A percentile compares a stretch with the other conserved stretches of the same genome.
These are phyloP conservation scores for Amniataba percoides DNA, from an alignment of 2,797 vertebrate species.

Conservation along the genomic window DNA sequence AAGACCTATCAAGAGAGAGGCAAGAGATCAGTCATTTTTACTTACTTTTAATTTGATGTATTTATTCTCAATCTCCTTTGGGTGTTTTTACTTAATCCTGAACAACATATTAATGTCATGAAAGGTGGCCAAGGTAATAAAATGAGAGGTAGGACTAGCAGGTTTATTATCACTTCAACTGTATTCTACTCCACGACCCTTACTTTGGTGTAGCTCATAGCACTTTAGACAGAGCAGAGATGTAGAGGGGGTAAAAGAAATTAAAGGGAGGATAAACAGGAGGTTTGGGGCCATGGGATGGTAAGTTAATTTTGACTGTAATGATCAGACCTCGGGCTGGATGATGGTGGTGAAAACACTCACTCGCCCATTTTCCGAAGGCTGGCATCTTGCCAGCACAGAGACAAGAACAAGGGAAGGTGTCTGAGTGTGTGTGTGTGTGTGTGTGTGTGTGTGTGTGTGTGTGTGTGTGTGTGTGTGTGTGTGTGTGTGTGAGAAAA, in stretches of 20 bases:
- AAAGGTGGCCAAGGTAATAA: conserved; percentile 52
- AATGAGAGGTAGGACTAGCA: conserved; percentile 27
- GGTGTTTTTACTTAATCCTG: conserved; percentile 41
- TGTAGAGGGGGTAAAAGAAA: conserved; percentile 34
- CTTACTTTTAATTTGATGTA: conserved; percentile 62
- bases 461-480: conserved; percentile 14
- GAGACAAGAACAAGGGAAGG: conserved; percentile 14
- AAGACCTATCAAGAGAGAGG: conserved; percentile 55
- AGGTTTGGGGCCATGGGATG: conserved; percentile 41
- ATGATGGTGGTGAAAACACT: conserved; percentile 44
- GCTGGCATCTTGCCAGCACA: conserved; percentile 36
- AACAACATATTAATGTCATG: conserved; percentile 50
- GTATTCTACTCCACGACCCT: conserved; percentile 36
- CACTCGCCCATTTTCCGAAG: conserved; percentile 36
- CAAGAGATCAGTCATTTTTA: conserved; percentile 60
- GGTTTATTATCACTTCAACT: conserved; percentile 49
- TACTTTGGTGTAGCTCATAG: conserved; percentile 36
- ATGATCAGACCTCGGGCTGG: conserved; percentile 49
- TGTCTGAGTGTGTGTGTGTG: conserved; percentile 5
- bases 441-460: not conserved
- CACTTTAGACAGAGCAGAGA: conserved; percentile 35
- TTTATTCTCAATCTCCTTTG: conserved; percentile 40
- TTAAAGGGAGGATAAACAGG: conserved; percentile 45
- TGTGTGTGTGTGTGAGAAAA: not conserved
- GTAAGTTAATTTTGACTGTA: conserved; percentile 58